Evolutionary conservation across 2,888 invertebrate genomes (phyloP).

Genomic region (Acleris emargana): DNA sequence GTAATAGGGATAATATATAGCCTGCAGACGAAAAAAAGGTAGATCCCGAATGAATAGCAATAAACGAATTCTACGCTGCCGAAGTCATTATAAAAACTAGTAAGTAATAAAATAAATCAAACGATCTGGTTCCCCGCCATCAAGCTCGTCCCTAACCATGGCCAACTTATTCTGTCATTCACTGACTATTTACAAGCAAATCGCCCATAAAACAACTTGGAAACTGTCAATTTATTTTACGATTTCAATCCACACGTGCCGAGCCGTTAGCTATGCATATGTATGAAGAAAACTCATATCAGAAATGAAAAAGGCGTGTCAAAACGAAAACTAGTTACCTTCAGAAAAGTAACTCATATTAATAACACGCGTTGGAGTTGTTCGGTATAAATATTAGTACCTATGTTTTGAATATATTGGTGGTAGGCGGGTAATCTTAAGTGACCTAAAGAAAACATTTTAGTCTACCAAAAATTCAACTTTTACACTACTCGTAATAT

Average conservation of each 20-base stretch:
- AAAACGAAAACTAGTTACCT: slow-evolving; percentile 9
- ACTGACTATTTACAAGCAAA: slow-evolving; percentile 33
- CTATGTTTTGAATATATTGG: slow-evolving; percentile 17
- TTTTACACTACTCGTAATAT: too few species aligned
- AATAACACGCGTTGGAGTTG: slow-evolving; percentile 6
- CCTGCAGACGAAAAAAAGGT: too few species aligned
- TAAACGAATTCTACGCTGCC: too few species aligned
- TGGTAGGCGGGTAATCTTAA: slow-evolving; percentile 14
- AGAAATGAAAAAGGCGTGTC: slow-evolving; percentile 22
- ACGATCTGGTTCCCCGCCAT: slow-evolving; percentile 29
- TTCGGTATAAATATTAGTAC: not conserved
- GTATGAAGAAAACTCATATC: slow-evolving; percentile 23
- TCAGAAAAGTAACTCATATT: not conserved
- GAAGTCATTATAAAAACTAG: too few species aligned
- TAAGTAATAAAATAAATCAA: not conserved
- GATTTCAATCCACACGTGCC: slow-evolving; percentile 19
- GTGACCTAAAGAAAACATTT: not conserved
- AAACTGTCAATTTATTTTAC: slow-evolving; percentile 10
- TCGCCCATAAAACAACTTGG: slow-evolving; percentile 9
- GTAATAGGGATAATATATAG: too few species aligned
- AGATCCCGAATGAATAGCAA: too few species aligned
- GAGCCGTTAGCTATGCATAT: slow-evolving; percentile 25
- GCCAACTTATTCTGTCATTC: slow-evolving; percentile 45
- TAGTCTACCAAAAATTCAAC: too few species aligned
- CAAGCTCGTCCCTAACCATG: slow-evolving; percentile 48